phyloP scores from a whole-genome alignment of 2,113 vertebrate species.

The Nicator chloris region DNA sequence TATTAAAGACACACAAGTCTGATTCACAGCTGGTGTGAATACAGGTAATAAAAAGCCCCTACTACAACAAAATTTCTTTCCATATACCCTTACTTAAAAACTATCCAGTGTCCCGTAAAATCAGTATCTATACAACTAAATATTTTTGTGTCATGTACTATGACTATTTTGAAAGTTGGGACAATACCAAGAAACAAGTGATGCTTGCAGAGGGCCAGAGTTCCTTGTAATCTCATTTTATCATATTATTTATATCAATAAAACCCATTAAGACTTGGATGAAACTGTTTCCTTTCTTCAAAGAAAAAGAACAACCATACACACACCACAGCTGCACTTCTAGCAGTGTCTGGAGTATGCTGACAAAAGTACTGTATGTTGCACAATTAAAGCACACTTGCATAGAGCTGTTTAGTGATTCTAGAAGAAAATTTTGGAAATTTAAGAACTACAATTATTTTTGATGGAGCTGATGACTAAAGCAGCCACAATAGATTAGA shows the following conservation, averaged over 20 bases:
- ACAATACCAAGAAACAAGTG: not conserved
- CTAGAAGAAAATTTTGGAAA: not conserved
- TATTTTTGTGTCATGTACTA: not conserved
- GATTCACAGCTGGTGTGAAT: not conserved
- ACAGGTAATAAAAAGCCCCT: not conserved
- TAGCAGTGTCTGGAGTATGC: not conserved
- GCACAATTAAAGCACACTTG: not conserved
- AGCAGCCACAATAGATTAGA: not conserved
- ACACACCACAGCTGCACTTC: not conserved
- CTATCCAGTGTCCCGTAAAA: not conserved
- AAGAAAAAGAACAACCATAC: not conserved
- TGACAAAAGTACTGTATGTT: not conserved
- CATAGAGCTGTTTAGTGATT: not conserved
- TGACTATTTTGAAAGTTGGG: not conserved
- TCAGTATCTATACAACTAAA: not conserved
- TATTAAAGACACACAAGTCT: not conserved
- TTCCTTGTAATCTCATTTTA: not conserved
- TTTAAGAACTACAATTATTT: not conserved
- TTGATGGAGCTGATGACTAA: not conserved
- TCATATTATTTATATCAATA: not conserved
- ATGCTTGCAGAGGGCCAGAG: not conserved
- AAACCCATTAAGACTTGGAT: not conserved
- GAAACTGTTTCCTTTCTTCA: not conserved
- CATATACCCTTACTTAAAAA: not conserved
- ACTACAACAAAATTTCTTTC: not conserved